Evolutionary conservation across 1,140 invertebrate genomes (phyloP).

Genomic region (Heliconius himera): DNA sequence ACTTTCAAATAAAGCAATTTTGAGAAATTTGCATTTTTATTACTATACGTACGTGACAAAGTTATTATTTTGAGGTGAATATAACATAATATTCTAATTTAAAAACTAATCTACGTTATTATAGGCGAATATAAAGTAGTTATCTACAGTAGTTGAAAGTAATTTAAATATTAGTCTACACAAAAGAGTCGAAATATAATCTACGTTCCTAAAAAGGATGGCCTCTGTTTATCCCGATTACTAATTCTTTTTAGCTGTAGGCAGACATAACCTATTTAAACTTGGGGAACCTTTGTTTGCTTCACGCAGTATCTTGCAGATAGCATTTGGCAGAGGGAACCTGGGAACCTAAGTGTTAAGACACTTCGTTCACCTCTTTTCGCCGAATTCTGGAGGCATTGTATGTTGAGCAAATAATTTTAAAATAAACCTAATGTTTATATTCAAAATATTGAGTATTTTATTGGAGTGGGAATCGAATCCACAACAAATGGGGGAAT

Average conservation of each 20-base stretch:
- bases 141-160: neutral
- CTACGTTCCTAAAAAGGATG: no score
- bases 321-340: neutral
- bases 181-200: neutral
- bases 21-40: conserved; percentile 3
- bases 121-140: neutral
- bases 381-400: neutral
- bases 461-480: neutral
- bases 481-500: no score
- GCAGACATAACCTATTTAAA: no score
- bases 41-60: neutral
- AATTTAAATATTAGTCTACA: neutral
- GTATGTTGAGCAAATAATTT: neutral
- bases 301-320: neutral
- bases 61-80: neutral
- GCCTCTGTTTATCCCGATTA: no score
- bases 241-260: no score
- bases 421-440: no score
- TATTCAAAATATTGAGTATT: no score
- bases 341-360: neutral
- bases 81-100: neutral
- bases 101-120: neutral
- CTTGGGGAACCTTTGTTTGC: neutral
- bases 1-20: neutral
- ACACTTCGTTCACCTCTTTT: neutral